Evolutionary conservation across 2,113 vertebrate genomes (phyloP).

Genomic region (Corapipo altera): DNA sequence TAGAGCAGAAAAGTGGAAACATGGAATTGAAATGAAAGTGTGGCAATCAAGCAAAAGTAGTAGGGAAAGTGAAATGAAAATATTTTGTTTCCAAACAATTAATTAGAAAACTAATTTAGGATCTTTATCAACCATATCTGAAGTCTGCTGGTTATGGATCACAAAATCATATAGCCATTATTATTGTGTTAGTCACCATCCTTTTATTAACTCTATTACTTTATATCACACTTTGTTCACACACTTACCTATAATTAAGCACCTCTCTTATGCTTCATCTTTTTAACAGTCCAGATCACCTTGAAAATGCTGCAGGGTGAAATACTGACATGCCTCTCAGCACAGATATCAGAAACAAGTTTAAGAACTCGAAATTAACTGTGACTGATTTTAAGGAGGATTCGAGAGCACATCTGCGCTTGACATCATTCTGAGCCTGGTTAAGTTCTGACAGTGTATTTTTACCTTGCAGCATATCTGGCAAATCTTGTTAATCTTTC

Average conservation of each 20-base stretch:
- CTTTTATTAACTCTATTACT: conserved; percentile 56
- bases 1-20: conserved; percentile 49
- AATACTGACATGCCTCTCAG: background rate
- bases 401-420: background rate
- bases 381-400: conserved; percentile 9
- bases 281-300: conserved; percentile 50
- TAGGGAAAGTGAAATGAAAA: conserved; percentile 44
- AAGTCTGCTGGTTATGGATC: conserved; percentile 45
- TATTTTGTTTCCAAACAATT: conserved; percentile 71
- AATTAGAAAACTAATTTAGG: conserved; percentile 56
- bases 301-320: conserved; percentile 25
- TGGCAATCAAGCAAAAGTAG: conserved; percentile 46
- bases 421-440: background rate
- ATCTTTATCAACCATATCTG: conserved; percentile 54
- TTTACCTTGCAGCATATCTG: conserved; percentile 2
- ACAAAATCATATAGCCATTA: conserved; percentile 29
- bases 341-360: background rate
- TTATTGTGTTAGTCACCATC: conserved; percentile 13
- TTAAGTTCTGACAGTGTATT: background rate
- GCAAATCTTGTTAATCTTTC: conserved; percentile 35
- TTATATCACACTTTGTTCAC: conserved; percentile 15
- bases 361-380: conserved; percentile 2
- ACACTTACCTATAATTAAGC: conserved; percentile 42
- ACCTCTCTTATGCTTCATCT: conserved; percentile 3
- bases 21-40: conserved; percentile 2